These are phyloP conservation scores for Steromphala cineraria DNA, from an alignment of 2,888 invertebrate species.

Conservation along the genomic window DNA sequence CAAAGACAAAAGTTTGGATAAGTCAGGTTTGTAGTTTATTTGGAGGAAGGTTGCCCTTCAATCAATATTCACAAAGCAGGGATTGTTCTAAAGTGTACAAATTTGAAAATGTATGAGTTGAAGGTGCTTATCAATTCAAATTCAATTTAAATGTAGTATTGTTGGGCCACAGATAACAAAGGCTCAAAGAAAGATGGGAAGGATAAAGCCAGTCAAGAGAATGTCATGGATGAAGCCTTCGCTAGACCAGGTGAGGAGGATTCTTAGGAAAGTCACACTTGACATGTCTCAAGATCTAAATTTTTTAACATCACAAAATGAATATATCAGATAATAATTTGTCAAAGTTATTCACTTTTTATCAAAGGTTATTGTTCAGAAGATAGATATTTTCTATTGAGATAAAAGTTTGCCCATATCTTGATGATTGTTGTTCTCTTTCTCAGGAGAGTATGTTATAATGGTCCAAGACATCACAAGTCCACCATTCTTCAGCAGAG, in stretches of 20 bases:
- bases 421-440: background rate
- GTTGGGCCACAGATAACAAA: background rate
- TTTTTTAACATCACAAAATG: too few relatives aligned
- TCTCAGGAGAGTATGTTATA: constrained; percentile 71
- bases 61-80: too few relatives aligned
- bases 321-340: background rate
- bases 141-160: too few relatives aligned
- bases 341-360: background rate
- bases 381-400: too few relatives aligned
- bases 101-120: too few relatives aligned
- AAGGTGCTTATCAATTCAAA: too few relatives aligned
- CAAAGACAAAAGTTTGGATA: constrained; percentile 23
- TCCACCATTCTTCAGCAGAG: constrained; percentile 67
- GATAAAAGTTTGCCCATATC: background rate
- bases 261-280: too few relatives aligned
- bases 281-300: too few relatives aligned
- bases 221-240: constrained; percentile 40
- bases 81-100: too few relatives aligned
- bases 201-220: constrained; percentile 14
- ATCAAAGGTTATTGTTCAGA: background rate
- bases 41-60: too few relatives aligned
- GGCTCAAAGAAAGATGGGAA: background rate
- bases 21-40: constrained; percentile 19
- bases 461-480: constrained; percentile 70
- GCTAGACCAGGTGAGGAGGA: constrained; percentile 50